Percentiles rank a stretch among this genome's conserved stretches.
Evolutionary conservation across 2,797 vertebrate species (phyloP).

Genomic region (Neosilurus mollespiculum): DNA sequence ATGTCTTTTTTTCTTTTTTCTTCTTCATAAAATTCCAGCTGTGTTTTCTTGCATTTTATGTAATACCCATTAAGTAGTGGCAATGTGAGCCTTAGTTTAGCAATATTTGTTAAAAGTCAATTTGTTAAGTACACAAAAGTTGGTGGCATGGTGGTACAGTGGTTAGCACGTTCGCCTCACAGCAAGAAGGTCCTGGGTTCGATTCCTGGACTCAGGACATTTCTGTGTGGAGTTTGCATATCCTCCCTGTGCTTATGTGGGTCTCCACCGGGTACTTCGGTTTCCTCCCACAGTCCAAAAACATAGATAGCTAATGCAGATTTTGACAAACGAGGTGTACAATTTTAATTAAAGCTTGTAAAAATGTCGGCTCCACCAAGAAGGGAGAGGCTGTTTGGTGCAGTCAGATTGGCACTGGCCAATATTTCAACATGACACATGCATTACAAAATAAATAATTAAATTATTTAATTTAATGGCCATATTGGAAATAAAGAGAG

Average conservation of each 20-base stretch:
- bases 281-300: too few relatives aligned
- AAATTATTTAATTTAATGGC: slow-evolving; percentile 92
- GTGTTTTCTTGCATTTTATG: slow-evolving; percentile 59
- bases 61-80: slow-evolving; percentile 72
- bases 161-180: too few relatives aligned
- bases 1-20: slow-evolving; percentile 27
- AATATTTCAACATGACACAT: slow-evolving; percentile 88
- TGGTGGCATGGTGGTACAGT: too few relatives aligned
- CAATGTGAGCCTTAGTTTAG: slow-evolving; percentile 69
- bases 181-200: too few relatives aligned
- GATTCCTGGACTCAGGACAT: too few relatives aligned
- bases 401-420: slow-evolving; percentile 83
- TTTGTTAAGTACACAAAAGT: slow-evolving; percentile 74
- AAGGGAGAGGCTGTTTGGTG: slow-evolving; percentile 74
- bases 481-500: slow-evolving; percentile 67
- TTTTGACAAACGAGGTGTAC: slow-evolving; percentile 77
- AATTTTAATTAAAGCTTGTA: slow-evolving; percentile 79
- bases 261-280: too few relatives aligned
- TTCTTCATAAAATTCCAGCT: slow-evolving; percentile 53
- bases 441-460: slow-evolving; percentile 96
- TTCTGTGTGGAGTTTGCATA: too few relatives aligned
- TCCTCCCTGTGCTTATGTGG: too few relatives aligned
- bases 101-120: slow-evolving; percentile 73
- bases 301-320: slow-evolving; percentile 24
- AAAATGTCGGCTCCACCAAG: slow-evolving; percentile 78